These are phyloP conservation scores for Apteryx owenii DNA, from an alignment of 2,113 vertebrate species.

Conservation along the genomic window DNA sequence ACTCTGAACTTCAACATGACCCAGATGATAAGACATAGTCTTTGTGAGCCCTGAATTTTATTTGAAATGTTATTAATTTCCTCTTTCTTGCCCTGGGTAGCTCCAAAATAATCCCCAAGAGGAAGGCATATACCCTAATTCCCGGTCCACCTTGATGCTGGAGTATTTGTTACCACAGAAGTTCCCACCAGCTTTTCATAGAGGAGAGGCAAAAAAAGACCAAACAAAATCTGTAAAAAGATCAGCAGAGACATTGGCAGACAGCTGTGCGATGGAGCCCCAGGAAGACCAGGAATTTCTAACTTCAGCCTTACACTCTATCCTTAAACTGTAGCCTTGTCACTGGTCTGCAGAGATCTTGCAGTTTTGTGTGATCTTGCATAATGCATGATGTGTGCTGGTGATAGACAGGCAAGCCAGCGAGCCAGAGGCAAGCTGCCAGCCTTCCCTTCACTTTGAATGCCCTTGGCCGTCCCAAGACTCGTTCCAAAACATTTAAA, in stretches of 20 bases:
- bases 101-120: background rate
- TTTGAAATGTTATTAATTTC: background rate
- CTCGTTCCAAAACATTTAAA: conserved; percentile 56
- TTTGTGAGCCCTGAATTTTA: background rate
- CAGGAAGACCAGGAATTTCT: background rate
- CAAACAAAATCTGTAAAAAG: background rate
- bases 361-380: background rate
- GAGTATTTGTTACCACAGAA: background rate
- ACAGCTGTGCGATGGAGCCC: background rate
- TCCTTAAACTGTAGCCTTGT: background rate
- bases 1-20: background rate
- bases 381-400: conserved; percentile 11
- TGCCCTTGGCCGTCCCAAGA: conserved; percentile 40
- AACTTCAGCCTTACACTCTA: background rate
- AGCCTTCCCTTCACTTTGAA: conserved; percentile 50
- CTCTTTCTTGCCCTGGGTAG: background rate
- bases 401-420: conserved; percentile 39
- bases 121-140: background rate
- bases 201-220: background rate
- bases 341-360: background rate
- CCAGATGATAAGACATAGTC: background rate
- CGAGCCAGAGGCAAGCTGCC: conserved; percentile 35
- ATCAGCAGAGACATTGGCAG: background rate
- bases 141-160: background rate
- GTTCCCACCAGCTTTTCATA: conserved; percentile 8